Base-by-base conservation (phyloP, 2,888 invertebrate genomes). In the Ornithoptera alexandrae region DNA sequence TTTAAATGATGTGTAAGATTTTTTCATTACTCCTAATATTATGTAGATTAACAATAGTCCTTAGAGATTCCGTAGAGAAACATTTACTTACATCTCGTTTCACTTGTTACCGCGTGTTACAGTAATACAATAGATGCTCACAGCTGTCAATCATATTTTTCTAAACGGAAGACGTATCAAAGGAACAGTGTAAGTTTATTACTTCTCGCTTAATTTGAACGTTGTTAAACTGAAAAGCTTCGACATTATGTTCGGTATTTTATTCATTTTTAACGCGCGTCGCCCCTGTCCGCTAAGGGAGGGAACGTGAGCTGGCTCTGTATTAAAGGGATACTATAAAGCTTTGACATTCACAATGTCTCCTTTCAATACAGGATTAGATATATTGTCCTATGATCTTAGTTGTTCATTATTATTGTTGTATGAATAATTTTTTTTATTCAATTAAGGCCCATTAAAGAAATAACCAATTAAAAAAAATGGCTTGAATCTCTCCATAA, bases 161-260 rank as follows among this genome's bases (percentile, higher is more conserved):
- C 12, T 22, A 24, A 69, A 67, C 56, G 63, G 64, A 62, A 63
- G 46, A 59, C 22, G 67, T 69, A 62, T 73, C 74, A 77, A 78
- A 76, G 73, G 75, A 72, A 74, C 76, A 74, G 71, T 76, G 75
- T 76, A 75, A 72, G 68, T 73, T 80, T 78, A 81, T 73, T 69
- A 71, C 79, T 78, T 80, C 77, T 75, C 81, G 82, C 77, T 76
- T 74, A 78, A 80, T 82, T 79, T 75, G 70, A 50, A 39, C 64
- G 73, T 69, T 71, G 70, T 80, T 74, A 79, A 78, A 75, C 62
- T 72, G 72, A 74, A 72, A 72, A 69, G 75, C 65, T 65, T 70
- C 67, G 65, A 66, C 53, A 65, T 69, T 74, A 67, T 69, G 63
- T 62, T 67, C 30, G 58, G 53, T 15, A 24, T 63, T 77, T 79